phyloP scores from a whole-genome alignment of 2,797 vertebrate species.

The Sylvia borin region DNA sequence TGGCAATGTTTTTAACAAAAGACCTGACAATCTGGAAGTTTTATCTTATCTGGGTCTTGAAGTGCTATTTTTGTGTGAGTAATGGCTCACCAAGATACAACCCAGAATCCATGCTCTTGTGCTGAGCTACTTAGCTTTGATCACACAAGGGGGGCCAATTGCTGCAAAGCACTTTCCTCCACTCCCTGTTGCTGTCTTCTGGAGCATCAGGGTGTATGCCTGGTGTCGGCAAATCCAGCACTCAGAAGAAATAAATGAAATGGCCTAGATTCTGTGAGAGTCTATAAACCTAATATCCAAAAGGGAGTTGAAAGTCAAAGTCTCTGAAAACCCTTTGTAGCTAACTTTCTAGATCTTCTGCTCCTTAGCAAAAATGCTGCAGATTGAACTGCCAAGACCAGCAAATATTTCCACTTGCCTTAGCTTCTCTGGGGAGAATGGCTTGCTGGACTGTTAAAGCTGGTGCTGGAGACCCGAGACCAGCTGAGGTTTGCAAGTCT shows the following conservation, averaged over 20 bases:
- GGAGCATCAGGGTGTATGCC: background rate
- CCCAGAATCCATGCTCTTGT: background rate
- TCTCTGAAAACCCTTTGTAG: constrained; percentile 5
- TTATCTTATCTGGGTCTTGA: background rate
- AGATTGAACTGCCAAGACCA: background rate
- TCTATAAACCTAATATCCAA: constrained; percentile 24
- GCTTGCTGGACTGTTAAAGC: constrained; percentile 28
- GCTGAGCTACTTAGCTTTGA: background rate
- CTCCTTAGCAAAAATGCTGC: constrained; percentile 27
- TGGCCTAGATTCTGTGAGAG: background rate
- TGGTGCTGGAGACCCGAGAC: background rate
- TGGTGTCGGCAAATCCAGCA: background rate
- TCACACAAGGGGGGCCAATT: background rate
- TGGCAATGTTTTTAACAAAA: background rate
- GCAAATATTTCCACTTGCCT: constrained; percentile 18
- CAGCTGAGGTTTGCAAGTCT: constrained; percentile 5
- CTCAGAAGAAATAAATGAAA: background rate
- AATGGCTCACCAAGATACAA: background rate
- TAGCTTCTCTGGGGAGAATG: background rate
- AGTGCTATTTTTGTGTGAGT: background rate
- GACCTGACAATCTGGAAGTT: background rate
- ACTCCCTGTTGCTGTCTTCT: background rate
- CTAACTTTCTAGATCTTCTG: background rate
- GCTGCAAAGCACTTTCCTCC: background rate
- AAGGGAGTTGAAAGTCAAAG: background rate